A percentile compares a stretch with the other conserved stretches of the same genome.
Conservation (phyloP, 2,797 vertebrate genomes). For the Poeciliopsis gracilis region DNA sequence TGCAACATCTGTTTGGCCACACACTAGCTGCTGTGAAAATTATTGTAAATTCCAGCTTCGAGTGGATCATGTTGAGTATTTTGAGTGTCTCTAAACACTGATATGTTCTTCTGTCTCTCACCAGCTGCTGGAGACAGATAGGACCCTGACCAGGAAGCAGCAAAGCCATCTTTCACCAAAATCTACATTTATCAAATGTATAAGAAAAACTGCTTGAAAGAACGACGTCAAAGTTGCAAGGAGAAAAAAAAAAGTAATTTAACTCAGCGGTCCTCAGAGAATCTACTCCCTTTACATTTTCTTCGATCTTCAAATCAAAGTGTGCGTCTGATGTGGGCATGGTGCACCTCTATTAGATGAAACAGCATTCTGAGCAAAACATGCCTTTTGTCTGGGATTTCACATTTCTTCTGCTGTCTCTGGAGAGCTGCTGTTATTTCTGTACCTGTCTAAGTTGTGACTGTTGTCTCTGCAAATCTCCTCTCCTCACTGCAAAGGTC, state of each 20-base stretch:
- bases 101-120: neutral
- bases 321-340: conserved; percentile 10
- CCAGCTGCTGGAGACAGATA: neutral
- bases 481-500: conserved; percentile 43
- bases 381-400: conserved; percentile 35
- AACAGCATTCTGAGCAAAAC: conserved; percentile 13
- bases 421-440: conserved; percentile 50
- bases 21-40: neutral
- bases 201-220: neutral
- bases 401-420: conserved; percentile 28
- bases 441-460: conserved; percentile 36
- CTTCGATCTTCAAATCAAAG: conserved; percentile 2
- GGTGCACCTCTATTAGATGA: neutral
- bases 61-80: neutral
- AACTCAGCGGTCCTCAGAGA: neutral
- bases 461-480: conserved; percentile 31
- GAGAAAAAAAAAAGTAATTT: neutral
- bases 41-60: neutral
- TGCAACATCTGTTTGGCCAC: neutral
- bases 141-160: neutral
- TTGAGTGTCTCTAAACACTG: neutral
- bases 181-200: neutral
- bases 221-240: neutral
- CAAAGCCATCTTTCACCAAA: neutral
- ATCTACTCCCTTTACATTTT: neutral